Conservation (phyloP, 2,888 invertebrate species). For the Electrophaes corylata region DNA sequence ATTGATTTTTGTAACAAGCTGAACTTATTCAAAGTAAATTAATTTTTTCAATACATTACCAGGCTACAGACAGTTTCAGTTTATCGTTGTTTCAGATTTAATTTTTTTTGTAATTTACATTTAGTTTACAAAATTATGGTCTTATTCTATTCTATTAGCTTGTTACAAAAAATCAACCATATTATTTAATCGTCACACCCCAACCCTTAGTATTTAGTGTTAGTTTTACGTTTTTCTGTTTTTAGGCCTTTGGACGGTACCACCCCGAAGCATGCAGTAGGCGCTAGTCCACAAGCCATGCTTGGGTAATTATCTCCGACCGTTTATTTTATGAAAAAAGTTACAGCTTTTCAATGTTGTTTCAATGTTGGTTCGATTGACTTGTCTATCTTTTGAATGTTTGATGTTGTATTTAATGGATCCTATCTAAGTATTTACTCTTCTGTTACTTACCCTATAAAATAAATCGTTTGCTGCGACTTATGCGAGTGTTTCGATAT, state of each 20-base stretch:
- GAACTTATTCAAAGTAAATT: not conserved
- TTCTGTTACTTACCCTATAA: not conserved
- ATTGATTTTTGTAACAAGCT: conserved; percentile 21
- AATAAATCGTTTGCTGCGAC: conserved; percentile 19
- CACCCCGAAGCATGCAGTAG: conserved; percentile 83
- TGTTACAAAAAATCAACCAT: conserved; percentile 50
- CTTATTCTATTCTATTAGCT: not conserved
- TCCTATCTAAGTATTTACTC: conserved; percentile 9
- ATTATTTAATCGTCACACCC: conserved; percentile 40
- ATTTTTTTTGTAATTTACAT: no score
- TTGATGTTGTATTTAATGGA: conserved; percentile 21
- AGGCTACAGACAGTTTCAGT: not conserved
- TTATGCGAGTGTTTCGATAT: conserved; percentile 26
- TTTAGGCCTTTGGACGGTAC: conserved; percentile 87
- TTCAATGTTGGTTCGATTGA: not conserved
- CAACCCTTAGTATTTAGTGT: conserved; percentile 63
- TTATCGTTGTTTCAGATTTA: no score
- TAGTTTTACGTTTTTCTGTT: conserved; percentile 82
- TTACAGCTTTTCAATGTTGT: not conserved
- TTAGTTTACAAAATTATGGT: no score
- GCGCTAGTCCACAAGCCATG: conserved; percentile 84
- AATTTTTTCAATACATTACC: no score
- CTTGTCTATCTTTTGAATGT: conserved; percentile 3
- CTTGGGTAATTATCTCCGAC: conserved; percentile 85
- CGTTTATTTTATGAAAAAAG: conserved; percentile 23